Evolutionary conservation across 2,888 invertebrate genomes (phyloP).

Genomic region (Sesia apiformis): DNA sequence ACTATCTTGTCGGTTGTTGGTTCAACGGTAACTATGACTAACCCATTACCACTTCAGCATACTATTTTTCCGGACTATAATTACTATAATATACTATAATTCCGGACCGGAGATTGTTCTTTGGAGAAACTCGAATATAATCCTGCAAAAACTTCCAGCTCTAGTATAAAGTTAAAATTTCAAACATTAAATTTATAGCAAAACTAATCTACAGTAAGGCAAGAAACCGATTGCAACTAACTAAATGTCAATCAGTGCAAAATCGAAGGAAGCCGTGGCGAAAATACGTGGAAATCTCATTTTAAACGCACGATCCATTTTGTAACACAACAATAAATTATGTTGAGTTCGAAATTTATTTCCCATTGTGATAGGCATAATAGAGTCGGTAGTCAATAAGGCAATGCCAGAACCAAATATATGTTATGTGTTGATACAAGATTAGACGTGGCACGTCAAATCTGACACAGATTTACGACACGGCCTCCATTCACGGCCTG

Average conservation of each 20-base stretch:
- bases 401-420: slow-evolving; percentile 13
- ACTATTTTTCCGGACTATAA: too few species aligned
- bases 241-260: not conserved
- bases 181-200: too few species aligned
- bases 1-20: too few species aligned
- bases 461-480: slow-evolving; percentile 21
- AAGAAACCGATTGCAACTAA: too few species aligned
- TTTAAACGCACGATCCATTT: slow-evolving; percentile 1
- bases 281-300: not conserved
- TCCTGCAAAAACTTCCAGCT: too few species aligned
- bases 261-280: not conserved
- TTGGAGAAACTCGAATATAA: too few species aligned
- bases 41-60: too few species aligned
- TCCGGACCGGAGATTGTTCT: too few species aligned
- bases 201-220: too few species aligned
- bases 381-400: slow-evolving; percentile 19
- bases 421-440: slow-evolving; percentile 22
- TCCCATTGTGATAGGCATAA: slow-evolving; percentile 7
- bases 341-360: slow-evolving; percentile 3
- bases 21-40: too few species aligned
- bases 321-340: slow-evolving; percentile 4
- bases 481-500: slow-evolving; percentile 8
- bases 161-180: too few species aligned
- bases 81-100: too few species aligned
- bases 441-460: slow-evolving; percentile 24